Conservation (phyloP, 37 sponge, comb jelly and placozoan species). For the Aplysina aerophoba region DNA sequence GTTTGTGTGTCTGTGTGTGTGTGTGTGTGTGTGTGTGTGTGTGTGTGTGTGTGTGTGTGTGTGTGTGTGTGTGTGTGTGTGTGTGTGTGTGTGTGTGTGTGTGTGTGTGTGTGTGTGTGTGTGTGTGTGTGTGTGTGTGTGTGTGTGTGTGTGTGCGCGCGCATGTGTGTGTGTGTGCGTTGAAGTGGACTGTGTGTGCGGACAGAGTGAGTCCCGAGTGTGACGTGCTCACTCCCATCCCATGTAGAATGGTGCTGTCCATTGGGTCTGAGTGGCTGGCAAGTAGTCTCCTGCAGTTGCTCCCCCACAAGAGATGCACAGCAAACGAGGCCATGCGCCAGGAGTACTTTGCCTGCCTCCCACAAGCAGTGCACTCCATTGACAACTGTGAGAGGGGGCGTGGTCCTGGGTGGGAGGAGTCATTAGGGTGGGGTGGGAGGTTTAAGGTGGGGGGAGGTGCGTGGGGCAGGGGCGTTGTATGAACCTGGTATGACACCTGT, state of each 20-base stretch:
- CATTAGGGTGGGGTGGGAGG: too few relatives aligned
- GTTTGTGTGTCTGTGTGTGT: constrained; percentile 9
- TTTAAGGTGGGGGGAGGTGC: too few relatives aligned
- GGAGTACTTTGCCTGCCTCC: constrained; percentile 76
- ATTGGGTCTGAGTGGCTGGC: constrained; percentile 66
- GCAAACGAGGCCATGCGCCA: constrained; percentile 75
- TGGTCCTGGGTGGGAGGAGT: too few relatives aligned
- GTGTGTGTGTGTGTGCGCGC: too few relatives aligned
- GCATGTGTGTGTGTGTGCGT: too few relatives aligned
- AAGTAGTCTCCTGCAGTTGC: constrained; percentile 60
- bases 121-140: constrained; percentile 13
- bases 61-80: neutral
- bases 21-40: constrained; percentile 23
- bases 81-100: constrained; percentile 13
- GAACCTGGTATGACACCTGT: too few relatives aligned
- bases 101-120: constrained; percentile 20
- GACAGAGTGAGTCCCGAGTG: neutral
- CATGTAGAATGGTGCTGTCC: constrained; percentile 55
- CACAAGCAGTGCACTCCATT: constrained; percentile 61
- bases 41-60: too few relatives aligned
- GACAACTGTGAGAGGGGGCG: constrained; percentile 70
- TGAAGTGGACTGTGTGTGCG: too few relatives aligned
- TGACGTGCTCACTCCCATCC: neutral
- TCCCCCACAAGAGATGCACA: constrained; percentile 76
- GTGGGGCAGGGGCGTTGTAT: too few relatives aligned